Conservation (phyloP, 2,113 vertebrate species). For the Callipepla squamata region DNA sequence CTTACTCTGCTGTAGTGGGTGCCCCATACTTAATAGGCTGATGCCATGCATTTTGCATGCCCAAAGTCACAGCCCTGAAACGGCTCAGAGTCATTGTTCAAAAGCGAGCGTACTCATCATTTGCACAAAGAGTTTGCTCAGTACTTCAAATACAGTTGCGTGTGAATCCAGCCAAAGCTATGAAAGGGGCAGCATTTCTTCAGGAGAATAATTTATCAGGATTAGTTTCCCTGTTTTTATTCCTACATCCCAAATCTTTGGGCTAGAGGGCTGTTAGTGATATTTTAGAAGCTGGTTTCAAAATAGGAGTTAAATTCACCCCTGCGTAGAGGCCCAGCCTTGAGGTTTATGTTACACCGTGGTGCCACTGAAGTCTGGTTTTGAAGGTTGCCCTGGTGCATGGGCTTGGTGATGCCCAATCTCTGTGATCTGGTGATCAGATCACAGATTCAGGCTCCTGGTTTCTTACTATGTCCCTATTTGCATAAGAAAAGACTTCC, state of each 20-base stretch:
- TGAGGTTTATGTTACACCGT: background rate
- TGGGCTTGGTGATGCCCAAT: background rate
- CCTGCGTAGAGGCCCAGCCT: background rate
- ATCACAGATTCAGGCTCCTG: background rate
- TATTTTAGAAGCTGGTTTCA: background rate
- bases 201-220: background rate
- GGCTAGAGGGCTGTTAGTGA: background rate
- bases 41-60: background rate
- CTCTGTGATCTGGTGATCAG: background rate
- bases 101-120: background rate
- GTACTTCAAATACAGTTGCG: background rate
- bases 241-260: background rate
- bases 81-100: background rate
- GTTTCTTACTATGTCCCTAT: constrained; percentile 16
- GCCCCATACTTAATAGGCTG: background rate
- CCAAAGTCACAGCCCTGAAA: background rate
- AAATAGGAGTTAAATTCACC: background rate
- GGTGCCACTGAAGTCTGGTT: background rate
- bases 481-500: constrained; percentile 67
- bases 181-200: background rate
- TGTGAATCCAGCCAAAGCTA: background rate
- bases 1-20: background rate
- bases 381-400: background rate
- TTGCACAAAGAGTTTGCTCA: background rate
- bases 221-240: background rate